Base-by-base conservation (phyloP, 30 jellyfish, hydroid and myxozoan species). In the Turritopsis rubra region DNA sequence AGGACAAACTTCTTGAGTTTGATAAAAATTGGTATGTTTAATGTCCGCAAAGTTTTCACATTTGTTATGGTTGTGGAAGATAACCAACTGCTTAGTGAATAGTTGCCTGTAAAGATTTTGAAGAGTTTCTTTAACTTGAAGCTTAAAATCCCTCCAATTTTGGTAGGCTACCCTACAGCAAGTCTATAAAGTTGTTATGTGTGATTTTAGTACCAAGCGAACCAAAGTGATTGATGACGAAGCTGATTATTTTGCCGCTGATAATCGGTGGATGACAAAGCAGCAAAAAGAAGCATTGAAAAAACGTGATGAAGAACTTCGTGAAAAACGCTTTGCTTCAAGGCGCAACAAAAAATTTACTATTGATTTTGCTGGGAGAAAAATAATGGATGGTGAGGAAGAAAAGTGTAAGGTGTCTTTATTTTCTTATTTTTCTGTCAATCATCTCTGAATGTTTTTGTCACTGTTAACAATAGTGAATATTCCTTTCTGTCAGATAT, bases 171-270 rank as follows among this genome's bases (percentile, higher is more conserved):
- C n/a, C n/a, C n/a, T n/a, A n/a, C n/a, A n/a, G n/a, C n/a, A n/a
- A n/a, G n/a, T n/a, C n/a, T n/a, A n/a, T n/a, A n/a, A n/a, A n/a
- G n/a, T n/a, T n/a, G n/a, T n/a, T n/a, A n/a, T n/a, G n/a, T n/a
- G n/a, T n/a, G n/a, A n/a, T n/a, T n/a, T 85, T 53, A 86, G 94
- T 79, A 91, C 99, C 73, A 88, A 91, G 60, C 81, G 99, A 28
- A 95, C 97, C 22, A 89, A 95, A 53, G 99, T 95, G n/a, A 89
- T 89, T 74, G 99, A 95, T 77, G 99, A 95, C 80, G 97, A 95
- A 74, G 96, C 97, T 3, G 99, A 95, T 66, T 95, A 95, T 73
- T 95, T 82, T 68, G 72, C 99, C 18, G 80, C 95, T 0, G 92
- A 87, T 30, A 89, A 92, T 85, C 96, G 92, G 52, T 95, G 99